Base-by-base conservation (phyloP, 2,797 vertebrate genomes). In the Paguma larvata region DNA sequence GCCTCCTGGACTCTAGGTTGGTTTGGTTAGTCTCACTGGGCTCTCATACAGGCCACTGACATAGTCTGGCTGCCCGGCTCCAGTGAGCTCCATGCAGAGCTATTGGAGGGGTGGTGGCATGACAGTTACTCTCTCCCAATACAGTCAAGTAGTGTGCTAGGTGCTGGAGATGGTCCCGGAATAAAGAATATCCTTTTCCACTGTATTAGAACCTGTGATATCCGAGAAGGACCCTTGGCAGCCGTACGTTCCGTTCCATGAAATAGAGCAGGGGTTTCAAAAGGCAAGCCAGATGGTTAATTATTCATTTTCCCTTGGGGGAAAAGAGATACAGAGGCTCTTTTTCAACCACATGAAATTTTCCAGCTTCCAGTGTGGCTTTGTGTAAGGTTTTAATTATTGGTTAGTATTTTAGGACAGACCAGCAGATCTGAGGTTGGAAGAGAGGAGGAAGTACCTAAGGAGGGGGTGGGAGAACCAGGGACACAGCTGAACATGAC, bases 221-320 rank as follows among this genome's bases (percentile, higher is more conserved):
- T 72, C 68, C 0, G 95, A 98, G 96, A 97, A n/a, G 70, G 7
- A 2, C 21, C 1, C 48, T 48, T 59, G 89, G 94, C 56, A 70
- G 63, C 27, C 6, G 3, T 10, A 7, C 5, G 34, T 75, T 93
- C 70, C 0, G 7, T 70, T 92, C 75, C 30, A 2, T 84, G 92
- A 93, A 34, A 65, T 2, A 6, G 67, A 77, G 32, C 32, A 68
- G 6, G 56, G 48, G 38, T 83, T 79, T 94, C 70, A 79, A 32
- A 65, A 59, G 46, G 18, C 48, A 27, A 32, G 34, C 86, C 92
- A 92, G 68, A n/a, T 89, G 23, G 21, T 96, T 79, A 95, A 84
- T 95, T 86, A 95, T 75, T 97, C 94, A 95, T 75, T 44, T 30
- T 86, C 87, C 44, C 90, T 16, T 5, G 67, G 46, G 91, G 89